Evolutionary conservation across 2,113 vertebrate genomes (phyloP).

Genomic region (Delphinapterus leucas): DNA sequence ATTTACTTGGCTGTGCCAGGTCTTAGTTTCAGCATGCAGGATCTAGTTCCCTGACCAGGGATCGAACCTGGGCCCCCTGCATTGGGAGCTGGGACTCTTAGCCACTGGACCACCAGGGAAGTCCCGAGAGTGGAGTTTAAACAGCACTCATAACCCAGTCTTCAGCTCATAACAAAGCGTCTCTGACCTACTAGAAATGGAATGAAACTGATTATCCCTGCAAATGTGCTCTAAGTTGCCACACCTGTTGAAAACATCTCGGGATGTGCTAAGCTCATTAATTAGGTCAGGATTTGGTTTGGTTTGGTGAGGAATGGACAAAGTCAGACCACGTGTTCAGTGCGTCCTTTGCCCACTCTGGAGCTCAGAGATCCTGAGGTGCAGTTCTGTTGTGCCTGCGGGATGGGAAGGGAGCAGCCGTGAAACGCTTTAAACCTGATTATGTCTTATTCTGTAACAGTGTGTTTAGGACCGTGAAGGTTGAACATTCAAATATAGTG

Average conservation of each 20-base stretch:
- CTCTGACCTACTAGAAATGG: background rate
- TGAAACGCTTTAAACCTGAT: background rate
- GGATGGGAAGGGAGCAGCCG: too few relatives aligned
- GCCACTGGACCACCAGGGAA: too few relatives aligned
- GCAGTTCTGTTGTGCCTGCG: accelerated
- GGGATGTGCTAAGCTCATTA: background rate
- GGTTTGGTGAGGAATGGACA: background rate
- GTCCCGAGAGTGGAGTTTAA: background rate
- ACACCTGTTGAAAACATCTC: background rate
- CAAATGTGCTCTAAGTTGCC: background rate
- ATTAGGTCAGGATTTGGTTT: background rate
- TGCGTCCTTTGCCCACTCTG: accelerated
- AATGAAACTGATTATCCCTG: background rate
- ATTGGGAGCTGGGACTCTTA: too few relatives aligned
- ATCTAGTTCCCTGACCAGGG: too few relatives aligned
- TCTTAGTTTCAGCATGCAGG: too few relatives aligned
- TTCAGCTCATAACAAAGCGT: background rate
- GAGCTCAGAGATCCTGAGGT: background rate
- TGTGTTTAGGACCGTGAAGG: background rate
- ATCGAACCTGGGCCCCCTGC: too few relatives aligned
- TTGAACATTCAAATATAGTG: background rate
- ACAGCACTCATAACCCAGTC: background rate
- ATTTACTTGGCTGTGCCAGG: too few relatives aligned
- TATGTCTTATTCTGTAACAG: background rate
- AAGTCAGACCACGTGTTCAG: accelerated